Evolutionary conservation across 1,140 invertebrate species (phyloP), one percentile per base, ranked within the genome.

Genomic region (Colletes latitarsis): DNA sequence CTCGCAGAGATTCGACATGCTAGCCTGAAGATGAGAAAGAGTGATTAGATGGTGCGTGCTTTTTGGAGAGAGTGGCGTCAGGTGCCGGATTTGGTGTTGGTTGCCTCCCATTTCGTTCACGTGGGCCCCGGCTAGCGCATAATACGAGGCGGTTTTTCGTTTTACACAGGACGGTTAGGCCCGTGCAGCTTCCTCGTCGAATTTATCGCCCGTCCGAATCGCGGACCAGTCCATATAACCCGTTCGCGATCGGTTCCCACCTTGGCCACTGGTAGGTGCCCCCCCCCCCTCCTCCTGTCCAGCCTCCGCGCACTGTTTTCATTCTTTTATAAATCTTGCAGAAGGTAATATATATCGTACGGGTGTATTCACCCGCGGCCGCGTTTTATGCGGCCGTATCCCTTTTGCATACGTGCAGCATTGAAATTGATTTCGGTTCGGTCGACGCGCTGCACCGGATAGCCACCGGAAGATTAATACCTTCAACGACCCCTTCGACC

Each of bases 241-340:
- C 75, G 73, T 81, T 81, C 77, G 49, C 67, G 69, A 84, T 85
- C 80, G 58, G 77, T 85, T 85, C 69, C 82, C 78, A 85, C 53
- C 64, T 85, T 55, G 63, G 41, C 41, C 71, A 43, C 71, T 55
- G 71, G 60, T 66, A 80, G 49, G 6, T 9, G 15, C 12, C 4
- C 21, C 4, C 21, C 3, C 17, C 9, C 41, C 10, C 17, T 2
- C 30, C 14, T 41, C 6, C 19, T 30, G 30, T 0, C 63, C 21
- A 6, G 52, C 3, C 46, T 5, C 5, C 6, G 53, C n/a, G 39
- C 55, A 66, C 82, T 72, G 82, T 81, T 84, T 85, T 85, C 82
- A 84, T 84, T 84, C 84, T 84, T 85, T 75, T 85, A 84, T 85
- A 85, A 85, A 85, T 85, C 78, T 85, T 70, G 74, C 70, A 64